phyloP scores from a whole-genome alignment of 2,113 vertebrate genomes.

The Grammomys dolichurus region DNA sequence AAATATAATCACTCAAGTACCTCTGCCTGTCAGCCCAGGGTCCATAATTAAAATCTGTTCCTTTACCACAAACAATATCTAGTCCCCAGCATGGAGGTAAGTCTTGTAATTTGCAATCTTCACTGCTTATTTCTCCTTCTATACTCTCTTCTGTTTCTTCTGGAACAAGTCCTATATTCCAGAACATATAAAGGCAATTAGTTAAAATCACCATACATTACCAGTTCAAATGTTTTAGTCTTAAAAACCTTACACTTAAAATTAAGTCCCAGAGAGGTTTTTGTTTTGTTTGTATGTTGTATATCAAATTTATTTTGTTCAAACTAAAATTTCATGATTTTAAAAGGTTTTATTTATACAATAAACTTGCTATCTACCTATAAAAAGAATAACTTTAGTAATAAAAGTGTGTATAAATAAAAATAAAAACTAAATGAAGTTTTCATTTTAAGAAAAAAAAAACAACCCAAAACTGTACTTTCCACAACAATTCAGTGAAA shows the following conservation, averaged over 20 bases:
- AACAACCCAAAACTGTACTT: constrained; percentile 1
- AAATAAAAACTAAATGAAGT: not conserved
- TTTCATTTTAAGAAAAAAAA: constrained; percentile 53
- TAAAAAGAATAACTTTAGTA: constrained; percentile 17
- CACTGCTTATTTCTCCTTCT: constrained; percentile 91
- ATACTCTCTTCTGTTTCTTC: constrained; percentile 92
- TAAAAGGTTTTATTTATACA: not conserved
- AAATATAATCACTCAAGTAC: constrained; percentile 83
- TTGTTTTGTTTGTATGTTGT: not conserved
- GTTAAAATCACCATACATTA: constrained; percentile 63
- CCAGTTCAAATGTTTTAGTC: constrained; percentile 12
- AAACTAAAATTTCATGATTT: constrained; percentile 48
- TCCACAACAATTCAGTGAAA: constrained; percentile 26
- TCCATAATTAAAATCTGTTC: constrained; percentile 99
- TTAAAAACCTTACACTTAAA: constrained; percentile 37
- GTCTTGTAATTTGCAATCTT: constrained; percentile 96
- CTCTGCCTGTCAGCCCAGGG: constrained; percentile 99
- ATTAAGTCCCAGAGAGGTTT: not conserved
- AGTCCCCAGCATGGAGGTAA: constrained; percentile 98
- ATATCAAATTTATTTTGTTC: not conserved
- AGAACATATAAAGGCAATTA: constrained; percentile 71
- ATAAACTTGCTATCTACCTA: not conserved
- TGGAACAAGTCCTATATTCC: constrained; percentile 93
- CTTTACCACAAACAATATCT: constrained; percentile 99
- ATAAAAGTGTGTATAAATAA: not conserved